Evolutionary conservation across 1,140 invertebrate species (phyloP), one percentile per base, ranked within the genome.

Genomic region (Lasioglossum albipes): DNA sequence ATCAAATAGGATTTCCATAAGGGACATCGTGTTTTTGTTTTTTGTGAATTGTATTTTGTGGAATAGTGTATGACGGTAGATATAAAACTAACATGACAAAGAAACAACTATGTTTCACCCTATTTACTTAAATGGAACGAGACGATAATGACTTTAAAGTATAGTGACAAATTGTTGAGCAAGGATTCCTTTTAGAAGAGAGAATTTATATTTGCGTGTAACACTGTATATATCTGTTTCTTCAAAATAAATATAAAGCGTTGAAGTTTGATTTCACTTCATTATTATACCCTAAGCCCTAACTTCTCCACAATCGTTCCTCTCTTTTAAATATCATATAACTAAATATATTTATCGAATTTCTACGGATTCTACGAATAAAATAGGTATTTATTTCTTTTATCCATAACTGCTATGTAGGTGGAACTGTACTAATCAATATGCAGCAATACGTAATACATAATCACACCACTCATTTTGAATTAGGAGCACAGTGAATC

Each of bases 131-230:
- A 72, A 59, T 18, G 42, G 9, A 71, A 61, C 71, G 42, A 84
- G 31, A 78, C 72, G 71, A 36, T 79, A 64, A 84, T 62, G 31
- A 7, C 45, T 75, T 41, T 54, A n/a, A 81, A 45, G 41, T 54
- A 59, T 69, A 80, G 59, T 31, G 7, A 54, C 69, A 16, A 16
- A 75, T 68, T 84, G 78, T 84, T 76, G 59, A 81, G 27, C 41
- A 61, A 70, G 36, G 36, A 4, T 31, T 42, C 49, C 42, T 84
- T 59, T 66, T 84, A 84, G 61, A 71, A 84, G 54, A 62, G 42
- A 72, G 22, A 22, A 57, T 84, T 80, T 84, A 84, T 85, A 84
- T 84, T 84, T 83, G 45, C 59, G 31, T 20, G 52, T 66, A 31
- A 27, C 72, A 64, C 6, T 71, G 57, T 83, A 81, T 76, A 80